phyloP scores from a whole-genome alignment of 2,113 vertebrate genomes.

The Pterophyllum scalare region DNA sequence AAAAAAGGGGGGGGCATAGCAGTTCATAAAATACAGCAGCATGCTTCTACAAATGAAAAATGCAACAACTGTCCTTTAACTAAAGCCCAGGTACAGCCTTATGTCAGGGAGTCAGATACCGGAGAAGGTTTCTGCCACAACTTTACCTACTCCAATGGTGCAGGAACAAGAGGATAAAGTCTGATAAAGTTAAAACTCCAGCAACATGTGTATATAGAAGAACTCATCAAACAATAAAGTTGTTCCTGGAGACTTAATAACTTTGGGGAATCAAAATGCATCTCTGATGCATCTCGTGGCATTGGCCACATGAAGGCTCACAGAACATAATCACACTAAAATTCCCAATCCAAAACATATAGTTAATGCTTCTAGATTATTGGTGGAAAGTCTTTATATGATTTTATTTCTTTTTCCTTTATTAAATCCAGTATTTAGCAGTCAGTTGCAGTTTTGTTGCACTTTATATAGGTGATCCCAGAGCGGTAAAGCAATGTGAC shows the following conservation, averaged over 20 bases:
- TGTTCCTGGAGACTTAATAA: not conserved
- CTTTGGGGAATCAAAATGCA: not conserved
- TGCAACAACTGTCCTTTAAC: too few species aligned
- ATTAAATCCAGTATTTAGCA: not conserved
- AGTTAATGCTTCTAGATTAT: not conserved
- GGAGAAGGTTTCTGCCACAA: not conserved
- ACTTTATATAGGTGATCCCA: not conserved
- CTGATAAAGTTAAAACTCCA: not conserved
- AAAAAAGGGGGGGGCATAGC: too few species aligned
- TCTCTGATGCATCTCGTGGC: not conserved
- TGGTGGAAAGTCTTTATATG: not conserved
- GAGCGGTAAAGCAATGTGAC: not conserved
- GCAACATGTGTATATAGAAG: not conserved
- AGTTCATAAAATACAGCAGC: too few species aligned
- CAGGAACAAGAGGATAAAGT: not conserved
- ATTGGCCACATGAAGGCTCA: not conserved
- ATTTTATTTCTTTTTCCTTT: too few species aligned
- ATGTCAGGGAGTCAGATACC: not conserved
- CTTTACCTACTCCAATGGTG: not conserved
- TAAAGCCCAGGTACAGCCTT: not conserved
- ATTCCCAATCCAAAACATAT: not conserved
- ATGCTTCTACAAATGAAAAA: too few species aligned
- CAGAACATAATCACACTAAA: not conserved
- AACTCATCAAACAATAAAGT: not conserved
- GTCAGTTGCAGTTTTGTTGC: not conserved